Conservation (phyloP, 2,113 vertebrate genomes). For the Podarcis cretensis region DNA sequence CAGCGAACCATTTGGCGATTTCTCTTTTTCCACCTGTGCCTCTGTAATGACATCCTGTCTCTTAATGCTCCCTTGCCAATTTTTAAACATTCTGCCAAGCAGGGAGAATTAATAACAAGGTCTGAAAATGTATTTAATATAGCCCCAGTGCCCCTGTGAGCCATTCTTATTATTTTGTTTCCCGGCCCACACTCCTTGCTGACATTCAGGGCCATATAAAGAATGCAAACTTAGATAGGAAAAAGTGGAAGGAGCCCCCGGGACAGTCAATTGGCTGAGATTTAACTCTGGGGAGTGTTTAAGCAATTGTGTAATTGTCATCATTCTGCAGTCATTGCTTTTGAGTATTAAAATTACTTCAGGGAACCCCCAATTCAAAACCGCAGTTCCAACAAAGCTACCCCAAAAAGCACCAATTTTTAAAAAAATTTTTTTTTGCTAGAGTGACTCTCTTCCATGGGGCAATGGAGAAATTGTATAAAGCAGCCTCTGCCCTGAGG, state of each 20-base stretch:
- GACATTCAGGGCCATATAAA: slow-evolving; percentile 44
- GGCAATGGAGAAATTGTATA: neutral
- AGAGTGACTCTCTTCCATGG: neutral
- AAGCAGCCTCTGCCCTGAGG: neutral
- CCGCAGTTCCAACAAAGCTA: neutral
- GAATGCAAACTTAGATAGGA: slow-evolving; percentile 23
- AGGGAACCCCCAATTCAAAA: slow-evolving; percentile 17
- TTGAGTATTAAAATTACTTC: slow-evolving; percentile 46
- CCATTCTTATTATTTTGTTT: slow-evolving; percentile 51
- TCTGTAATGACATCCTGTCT: slow-evolving; percentile 40
- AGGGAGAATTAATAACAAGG: slow-evolving; percentile 64
- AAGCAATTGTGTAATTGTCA: neutral
- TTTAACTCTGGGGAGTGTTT: slow-evolving; percentile 32
- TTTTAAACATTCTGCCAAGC: slow-evolving; percentile 65
- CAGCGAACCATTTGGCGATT: slow-evolving; percentile 35
- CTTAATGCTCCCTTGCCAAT: slow-evolving; percentile 48
- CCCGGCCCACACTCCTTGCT: slow-evolving; percentile 46
- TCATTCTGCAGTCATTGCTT: slow-evolving; percentile 44
- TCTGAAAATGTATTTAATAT: slow-evolving; percentile 55
- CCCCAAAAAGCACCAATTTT: neutral
- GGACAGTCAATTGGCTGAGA: neutral
- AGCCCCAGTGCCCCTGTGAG: slow-evolving; percentile 45
- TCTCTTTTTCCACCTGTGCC: slow-evolving; percentile 49
- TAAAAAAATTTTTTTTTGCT: too few relatives aligned
- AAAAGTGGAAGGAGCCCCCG: slow-evolving; percentile 27